phyloP scores from a whole-genome alignment of 2,113 vertebrate species.

The Osmerus mordax region DNA sequence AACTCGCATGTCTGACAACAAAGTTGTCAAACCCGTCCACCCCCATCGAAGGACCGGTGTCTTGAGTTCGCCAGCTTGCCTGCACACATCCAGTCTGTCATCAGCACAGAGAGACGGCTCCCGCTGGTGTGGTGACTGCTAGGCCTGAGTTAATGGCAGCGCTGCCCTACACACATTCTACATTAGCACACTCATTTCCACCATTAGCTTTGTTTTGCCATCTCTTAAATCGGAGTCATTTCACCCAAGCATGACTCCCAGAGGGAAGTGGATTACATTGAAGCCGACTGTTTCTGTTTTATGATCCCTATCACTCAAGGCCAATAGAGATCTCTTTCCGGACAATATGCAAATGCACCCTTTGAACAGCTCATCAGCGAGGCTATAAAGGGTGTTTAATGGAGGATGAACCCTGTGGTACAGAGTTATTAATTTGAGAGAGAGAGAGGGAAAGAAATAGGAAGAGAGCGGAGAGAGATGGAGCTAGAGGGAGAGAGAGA shows the following conservation, averaged over 20 bases:
- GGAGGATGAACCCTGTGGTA: not conserved
- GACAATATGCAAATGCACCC: slow-evolving; percentile 52
- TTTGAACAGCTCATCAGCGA: slow-evolving; percentile 46
- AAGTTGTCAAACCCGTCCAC: too few relatives aligned
- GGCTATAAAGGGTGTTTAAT: slow-evolving; percentile 40
- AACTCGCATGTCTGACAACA: too few relatives aligned
- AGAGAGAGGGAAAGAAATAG: too few relatives aligned
- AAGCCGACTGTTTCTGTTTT: slow-evolving; percentile 23
- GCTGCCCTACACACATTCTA: slow-evolving; percentile 18
- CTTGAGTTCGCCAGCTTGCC: too few relatives aligned
- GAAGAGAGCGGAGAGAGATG: not conserved
- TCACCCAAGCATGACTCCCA: not conserved
- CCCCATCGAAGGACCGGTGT: too few relatives aligned
- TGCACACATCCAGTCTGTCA: slow-evolving; percentile 6
- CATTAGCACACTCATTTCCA: slow-evolving; percentile 25
- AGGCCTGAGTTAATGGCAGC: slow-evolving; percentile 35
- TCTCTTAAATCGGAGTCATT: slow-evolving; percentile 20
- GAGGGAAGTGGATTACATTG: not conserved
- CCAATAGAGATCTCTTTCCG: slow-evolving; percentile 25
- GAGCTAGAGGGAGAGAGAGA: too few relatives aligned
- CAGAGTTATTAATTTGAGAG: not conserved
- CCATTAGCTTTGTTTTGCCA: slow-evolving; percentile 48
- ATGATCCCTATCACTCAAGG: slow-evolving; percentile 24
- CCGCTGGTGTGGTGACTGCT: not conserved
- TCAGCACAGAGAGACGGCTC: slow-evolving; percentile 11